These are phyloP conservation scores for Etheostoma perlongum DNA, from an alignment of 2,797 vertebrate genomes.

Conservation along the genomic window DNA sequence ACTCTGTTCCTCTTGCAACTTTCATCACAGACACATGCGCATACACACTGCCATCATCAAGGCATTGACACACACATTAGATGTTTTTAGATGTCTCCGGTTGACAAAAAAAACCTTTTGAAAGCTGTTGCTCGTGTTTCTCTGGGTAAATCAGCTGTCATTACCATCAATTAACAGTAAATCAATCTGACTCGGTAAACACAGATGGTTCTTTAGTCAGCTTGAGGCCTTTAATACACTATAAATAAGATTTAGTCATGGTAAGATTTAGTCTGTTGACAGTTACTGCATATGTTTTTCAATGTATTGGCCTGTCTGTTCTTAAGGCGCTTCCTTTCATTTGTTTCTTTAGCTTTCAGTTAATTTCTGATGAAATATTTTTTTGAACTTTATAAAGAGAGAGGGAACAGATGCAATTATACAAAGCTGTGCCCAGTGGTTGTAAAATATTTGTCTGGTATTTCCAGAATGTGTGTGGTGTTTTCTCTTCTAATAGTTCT, in stretches of 20 bases:
- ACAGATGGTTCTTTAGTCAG: not conserved
- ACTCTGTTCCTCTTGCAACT: conserved; percentile 14
- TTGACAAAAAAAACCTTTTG: not conserved
- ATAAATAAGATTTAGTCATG: not conserved
- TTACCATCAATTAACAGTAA: conserved; percentile 1
- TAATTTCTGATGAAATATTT: not conserved
- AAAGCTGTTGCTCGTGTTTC: not conserved
- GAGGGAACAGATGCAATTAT: not conserved
- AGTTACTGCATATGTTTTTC: not conserved
- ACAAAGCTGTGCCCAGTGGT: not conserved
- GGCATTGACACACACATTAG: not conserved
- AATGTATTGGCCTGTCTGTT: not conserved
- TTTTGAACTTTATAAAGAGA: not conserved
- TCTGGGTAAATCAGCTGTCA: not conserved
- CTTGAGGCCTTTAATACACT: not conserved
- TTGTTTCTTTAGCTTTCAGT: not conserved
- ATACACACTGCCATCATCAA: conserved; percentile 1
- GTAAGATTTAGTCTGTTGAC: not conserved
- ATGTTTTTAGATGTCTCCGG: not conserved
- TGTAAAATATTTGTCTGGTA: not conserved
- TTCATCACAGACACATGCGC: not conserved
- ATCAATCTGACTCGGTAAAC: conserved; percentile 1
- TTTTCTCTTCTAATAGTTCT: too few species aligned
- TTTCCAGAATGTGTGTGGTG: too few species aligned
- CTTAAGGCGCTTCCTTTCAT: too few species aligned